A percentile compares a stretch with the other conserved stretches of the same genome.
phyloP scores from a whole-genome alignment of 2,888 invertebrate species.

The Melanostoma scalare region DNA sequence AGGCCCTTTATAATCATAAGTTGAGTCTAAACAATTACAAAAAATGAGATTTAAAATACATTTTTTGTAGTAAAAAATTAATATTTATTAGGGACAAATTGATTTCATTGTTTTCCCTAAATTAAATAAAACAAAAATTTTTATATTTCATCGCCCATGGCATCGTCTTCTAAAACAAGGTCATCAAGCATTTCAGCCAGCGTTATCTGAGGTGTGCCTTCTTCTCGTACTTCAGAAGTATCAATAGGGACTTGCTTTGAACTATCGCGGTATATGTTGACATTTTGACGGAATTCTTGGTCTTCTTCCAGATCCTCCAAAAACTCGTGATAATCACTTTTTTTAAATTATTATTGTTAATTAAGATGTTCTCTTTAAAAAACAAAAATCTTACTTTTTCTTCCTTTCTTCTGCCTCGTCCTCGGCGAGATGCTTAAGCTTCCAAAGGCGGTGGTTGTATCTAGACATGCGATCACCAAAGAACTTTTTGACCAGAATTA shows the following conservation, averaged over 20 bases:
- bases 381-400: slow-evolving; percentile 83
- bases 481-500: slow-evolving; percentile 96
- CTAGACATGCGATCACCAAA: slow-evolving; percentile 89
- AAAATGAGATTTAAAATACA: too few relatives aligned
- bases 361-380: slow-evolving; percentile 74
- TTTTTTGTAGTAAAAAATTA: slow-evolving; percentile 8
- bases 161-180: slow-evolving; percentile 89
- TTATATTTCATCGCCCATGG: slow-evolving; percentile 85
- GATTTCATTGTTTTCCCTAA: too few relatives aligned
- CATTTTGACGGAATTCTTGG: slow-evolving; percentile 91
- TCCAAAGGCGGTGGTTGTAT: slow-evolving; percentile 93
- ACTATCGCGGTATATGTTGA: slow-evolving; percentile 93
- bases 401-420: slow-evolving; percentile 86
- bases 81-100: background rate
- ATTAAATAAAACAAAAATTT: slow-evolving; percentile 16
- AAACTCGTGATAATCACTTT: slow-evolving; percentile 96
- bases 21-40: too few relatives aligned
- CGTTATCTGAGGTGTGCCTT: slow-evolving; percentile 89
- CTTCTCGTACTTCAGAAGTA: slow-evolving; percentile 85
- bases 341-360: slow-evolving; percentile 14
- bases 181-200: slow-evolving; percentile 97
- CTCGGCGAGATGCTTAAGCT: slow-evolving; percentile 92
- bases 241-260: slow-evolving; percentile 83
- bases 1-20: too few relatives aligned
- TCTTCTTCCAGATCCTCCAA: slow-evolving; percentile 99